Percentiles rank a stretch among this genome's conserved stretches.
These are phyloP conservation scores for Chloroceryle inda DNA, from an alignment of 2,797 vertebrate genomes.

Conservation along the genomic window DNA sequence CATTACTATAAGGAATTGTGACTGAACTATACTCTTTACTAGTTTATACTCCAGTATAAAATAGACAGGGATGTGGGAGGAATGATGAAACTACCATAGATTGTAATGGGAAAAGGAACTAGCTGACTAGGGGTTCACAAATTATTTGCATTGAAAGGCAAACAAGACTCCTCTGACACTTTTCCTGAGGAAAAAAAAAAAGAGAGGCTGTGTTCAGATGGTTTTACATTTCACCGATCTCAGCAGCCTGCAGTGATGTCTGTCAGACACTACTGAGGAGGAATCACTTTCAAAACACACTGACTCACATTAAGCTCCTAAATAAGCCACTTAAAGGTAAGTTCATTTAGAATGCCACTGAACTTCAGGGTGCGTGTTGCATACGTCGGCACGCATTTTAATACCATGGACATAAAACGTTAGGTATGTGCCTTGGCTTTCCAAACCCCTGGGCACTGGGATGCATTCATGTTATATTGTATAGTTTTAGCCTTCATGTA, in stretches of 20 bases:
- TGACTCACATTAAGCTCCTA: not conserved
- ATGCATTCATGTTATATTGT: not conserved
- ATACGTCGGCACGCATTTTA: not conserved
- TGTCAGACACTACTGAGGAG: not conserved
- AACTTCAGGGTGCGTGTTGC: not conserved
- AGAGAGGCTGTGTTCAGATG: not conserved
- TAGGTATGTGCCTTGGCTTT: not conserved
- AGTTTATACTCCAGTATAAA: not conserved
- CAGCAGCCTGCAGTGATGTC: not conserved
- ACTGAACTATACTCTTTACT: not conserved
- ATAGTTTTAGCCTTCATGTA: not conserved
- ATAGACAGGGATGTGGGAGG: not conserved
- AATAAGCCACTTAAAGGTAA: not conserved
- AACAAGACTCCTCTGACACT: not conserved
- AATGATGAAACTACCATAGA: not conserved
- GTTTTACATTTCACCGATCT: constrained; percentile 3
- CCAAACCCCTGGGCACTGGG: not conserved
- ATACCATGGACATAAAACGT: not conserved
- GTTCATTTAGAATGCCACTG: not conserved
- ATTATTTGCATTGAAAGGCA: not conserved
- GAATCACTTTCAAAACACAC: not conserved
- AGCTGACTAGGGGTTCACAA: not conserved
- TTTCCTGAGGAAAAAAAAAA: not conserved
- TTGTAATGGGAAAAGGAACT: not conserved
- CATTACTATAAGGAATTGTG: not conserved